These are phyloP conservation scores for Drosophila sp. DNA, from an alignment of 1,140 invertebrate species.

Conservation along the genomic window DNA sequence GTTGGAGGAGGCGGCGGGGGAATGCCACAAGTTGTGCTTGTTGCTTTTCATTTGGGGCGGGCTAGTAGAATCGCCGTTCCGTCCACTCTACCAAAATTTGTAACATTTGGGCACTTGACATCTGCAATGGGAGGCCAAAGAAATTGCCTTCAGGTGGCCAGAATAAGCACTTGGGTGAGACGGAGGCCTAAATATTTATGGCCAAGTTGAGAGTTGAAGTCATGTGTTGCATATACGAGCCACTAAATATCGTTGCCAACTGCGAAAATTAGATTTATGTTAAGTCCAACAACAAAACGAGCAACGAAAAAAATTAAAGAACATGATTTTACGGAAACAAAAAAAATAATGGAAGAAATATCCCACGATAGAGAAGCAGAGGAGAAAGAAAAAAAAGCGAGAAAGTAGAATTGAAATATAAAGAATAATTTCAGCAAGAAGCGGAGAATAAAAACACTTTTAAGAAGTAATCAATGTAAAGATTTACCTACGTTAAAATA, in stretches of 20 bases:
- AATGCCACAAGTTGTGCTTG: conserved; percentile 62
- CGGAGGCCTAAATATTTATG: conserved; percentile 48
- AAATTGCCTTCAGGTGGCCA: conserved; percentile 11
- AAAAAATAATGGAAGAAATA: conserved; percentile 26
- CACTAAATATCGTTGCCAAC: conserved; percentile 30
- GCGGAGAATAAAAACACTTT: no score
- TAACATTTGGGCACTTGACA: conserved; percentile 31
- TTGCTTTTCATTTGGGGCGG: conserved; percentile 59
- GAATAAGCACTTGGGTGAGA: not conserved
- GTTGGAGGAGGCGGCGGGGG: not conserved
- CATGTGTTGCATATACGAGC: conserved; percentile 41
- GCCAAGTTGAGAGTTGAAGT: conserved; percentile 28
- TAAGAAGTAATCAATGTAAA: no score
- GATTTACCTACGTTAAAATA: no score
- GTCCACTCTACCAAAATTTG: conserved; percentile 34
- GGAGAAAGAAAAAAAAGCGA: no score
- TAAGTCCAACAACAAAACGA: conserved; percentile 14
- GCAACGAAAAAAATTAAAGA: not conserved
- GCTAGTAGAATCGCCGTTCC: conserved; percentile 29
- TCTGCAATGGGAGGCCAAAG: conserved; percentile 13
- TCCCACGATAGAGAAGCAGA: no score
- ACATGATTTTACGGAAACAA: not conserved
- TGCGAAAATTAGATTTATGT: conserved; percentile 39
- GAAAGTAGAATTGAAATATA: no score
- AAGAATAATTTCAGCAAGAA: no score